Evolutionary conservation across 2,888 invertebrate genomes (phyloP), one percentile per base, ranked within the genome.

Genomic region (Latheticus oryzae): DNA sequence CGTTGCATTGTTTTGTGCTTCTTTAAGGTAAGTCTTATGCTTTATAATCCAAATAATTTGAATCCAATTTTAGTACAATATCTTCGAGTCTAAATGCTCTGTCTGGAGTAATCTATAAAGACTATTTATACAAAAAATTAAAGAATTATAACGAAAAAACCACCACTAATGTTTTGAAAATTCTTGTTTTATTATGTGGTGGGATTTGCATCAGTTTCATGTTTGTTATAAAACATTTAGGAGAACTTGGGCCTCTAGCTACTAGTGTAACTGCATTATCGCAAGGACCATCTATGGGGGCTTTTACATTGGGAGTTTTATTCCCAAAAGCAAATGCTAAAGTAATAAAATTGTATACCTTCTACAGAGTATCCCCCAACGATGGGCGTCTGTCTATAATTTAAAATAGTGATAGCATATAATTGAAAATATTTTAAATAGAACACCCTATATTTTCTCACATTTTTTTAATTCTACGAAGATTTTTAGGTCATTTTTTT

Each of bases 11-110:
- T 21, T 33, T 4, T 17, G 47, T 35, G 47, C 47, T 15, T 3
- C 32, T 3, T 7, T 47, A 5, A 47, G 47, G 47, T 42, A 24
- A 21, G 2, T 9, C 8, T 9, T n/a, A 11, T 8, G n/a, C 9
- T 11, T 24, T 3, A n/a, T 12, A 30, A 19, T 15, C 16, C 1
- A 4, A 24, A 19, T 11, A 15, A 8, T 23, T 7, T 23, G n/a
- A 1, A 26, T 28, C 16, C n/a, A 4, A 28, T 35, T 24, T 15
- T 1, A 47, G 33, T 8, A 12, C 47, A 0, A n/a, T 32, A 9
- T 47, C 47, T 4, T 33, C 47, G 8, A 24, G 12, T 15, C 7
- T 47, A 7, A 47, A 47, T 11, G 17, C 33, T 8, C 7, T 47
- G 0, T 47, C 47, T 16, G 32, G 47, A 13, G 33, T 35, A 5